Base-by-base conservation (phyloP, 1,140 invertebrate genomes). In the Drosophila asahinai region DNA sequence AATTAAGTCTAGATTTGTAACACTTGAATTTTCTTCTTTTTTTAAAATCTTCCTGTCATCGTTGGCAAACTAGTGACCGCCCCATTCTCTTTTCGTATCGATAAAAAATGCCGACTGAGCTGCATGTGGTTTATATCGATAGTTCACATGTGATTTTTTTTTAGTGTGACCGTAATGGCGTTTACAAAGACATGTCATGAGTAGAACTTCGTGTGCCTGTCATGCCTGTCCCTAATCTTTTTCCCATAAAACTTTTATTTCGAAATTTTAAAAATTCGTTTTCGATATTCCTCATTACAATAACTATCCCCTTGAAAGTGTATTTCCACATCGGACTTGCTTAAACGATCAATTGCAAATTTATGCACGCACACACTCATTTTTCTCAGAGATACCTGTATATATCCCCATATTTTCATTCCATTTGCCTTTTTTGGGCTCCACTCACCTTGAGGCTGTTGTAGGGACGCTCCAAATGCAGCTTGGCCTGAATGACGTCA, bases 381-480 rank as follows among this genome's bases (percentile, higher is more conserved):
- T 11, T 51, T 49, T 14, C n/a, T 25, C 11, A 11, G 14, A 17
- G 27, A 48, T 22, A 51, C 19, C 38, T 22, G 27, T 17, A 33
- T 38, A 45, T n/a, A 38, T 8, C 25, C 22, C 12, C 45, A 33
- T 12, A 38, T 48, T 27, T n/a, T 2, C 36, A 25, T 25, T 57
- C 25, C n/a, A 48, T 51, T 55, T 63, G 7, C 11, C 49, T 38
- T 48, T 33, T 71, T 52, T 30, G 45, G 30, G n/a, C 25, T 17
- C 0, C 12, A 80, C 81, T 81, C 42, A 96, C 93, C 95, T 96
- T 96, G 49, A 96, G 94, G 93, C 95, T 96, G 86, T 95, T 95
- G 87, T 95, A 96, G 65, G 95, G 95, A 80, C 95, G 94, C 76
- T 93, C 92, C 58, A 92, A 57, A 62, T 81, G 83, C n/a, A 92